phyloP scores from a whole-genome alignment of 2,888 invertebrate genomes.

The Synergus laeviventris region DNA sequence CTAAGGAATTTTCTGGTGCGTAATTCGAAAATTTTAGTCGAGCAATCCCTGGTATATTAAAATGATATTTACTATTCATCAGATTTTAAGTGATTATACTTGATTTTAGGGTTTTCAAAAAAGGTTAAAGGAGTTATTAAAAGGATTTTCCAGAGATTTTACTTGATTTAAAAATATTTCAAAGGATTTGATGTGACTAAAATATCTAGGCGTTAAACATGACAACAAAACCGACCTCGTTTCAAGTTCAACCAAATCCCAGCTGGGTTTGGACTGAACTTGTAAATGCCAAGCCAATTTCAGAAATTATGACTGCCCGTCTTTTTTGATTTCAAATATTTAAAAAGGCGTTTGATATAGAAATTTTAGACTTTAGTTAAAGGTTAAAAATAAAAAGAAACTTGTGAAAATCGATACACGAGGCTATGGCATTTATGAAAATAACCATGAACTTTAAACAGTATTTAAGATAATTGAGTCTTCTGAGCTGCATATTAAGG shows the following conservation, averaged over 20 bases:
- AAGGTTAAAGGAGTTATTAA: too few relatives aligned
- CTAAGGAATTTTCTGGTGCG: too few relatives aligned
- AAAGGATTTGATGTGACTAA: too few relatives aligned
- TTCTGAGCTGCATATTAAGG: slow-evolving; percentile 24
- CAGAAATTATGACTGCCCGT: background rate
- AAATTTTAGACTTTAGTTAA: background rate
- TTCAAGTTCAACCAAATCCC: slow-evolving; percentile 62
- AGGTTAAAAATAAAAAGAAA: background rate
- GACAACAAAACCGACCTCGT: slow-evolving; percentile 56
- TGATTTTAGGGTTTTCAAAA: too few relatives aligned
- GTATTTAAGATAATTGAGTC: slow-evolving; percentile 28
- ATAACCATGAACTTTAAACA: slow-evolving; percentile 29
- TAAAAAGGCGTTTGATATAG: background rate
- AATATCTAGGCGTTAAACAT: too few relatives aligned
- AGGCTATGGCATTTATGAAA: slow-evolving; percentile 23
- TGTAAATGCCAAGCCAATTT: slow-evolving; percentile 53
- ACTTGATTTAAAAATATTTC: too few relatives aligned
- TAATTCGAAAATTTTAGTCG: too few relatives aligned
- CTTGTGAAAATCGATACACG: background rate
- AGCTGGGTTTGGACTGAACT: slow-evolving; percentile 61
- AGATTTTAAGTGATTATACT: too few relatives aligned
- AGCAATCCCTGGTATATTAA: too few relatives aligned
- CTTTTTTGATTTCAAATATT: background rate
- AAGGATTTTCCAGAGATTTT: too few relatives aligned
- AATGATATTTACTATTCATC: too few relatives aligned